phyloP scores from a whole-genome alignment of 2,797 vertebrate species.

The Danio kyathit region DNA sequence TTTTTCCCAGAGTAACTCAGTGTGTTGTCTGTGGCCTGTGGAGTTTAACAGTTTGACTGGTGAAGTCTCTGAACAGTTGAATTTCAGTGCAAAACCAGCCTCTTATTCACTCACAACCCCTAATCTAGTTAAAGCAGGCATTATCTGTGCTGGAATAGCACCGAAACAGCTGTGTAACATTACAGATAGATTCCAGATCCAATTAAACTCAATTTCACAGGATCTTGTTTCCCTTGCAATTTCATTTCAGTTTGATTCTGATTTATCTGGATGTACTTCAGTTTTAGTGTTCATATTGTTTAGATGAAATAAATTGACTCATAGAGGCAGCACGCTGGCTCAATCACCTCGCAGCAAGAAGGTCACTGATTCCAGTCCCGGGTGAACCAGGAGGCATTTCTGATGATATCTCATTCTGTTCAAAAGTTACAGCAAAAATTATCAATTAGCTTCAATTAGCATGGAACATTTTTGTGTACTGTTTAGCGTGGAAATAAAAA shows the following conservation, averaged over 20 bases:
- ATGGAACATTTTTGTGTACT: too few species aligned
- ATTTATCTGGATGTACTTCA: not conserved
- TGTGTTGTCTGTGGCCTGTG: slow-evolving; percentile 10
- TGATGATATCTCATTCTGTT: too few species aligned
- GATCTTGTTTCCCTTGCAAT: not conserved
- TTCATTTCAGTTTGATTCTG: not conserved
- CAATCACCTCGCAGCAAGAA: too few species aligned
- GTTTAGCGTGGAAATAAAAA: too few species aligned
- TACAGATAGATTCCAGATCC: not conserved
- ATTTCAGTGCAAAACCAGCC: slow-evolving; percentile 1
- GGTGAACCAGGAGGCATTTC: too few species aligned
- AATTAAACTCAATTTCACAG: not conserved
- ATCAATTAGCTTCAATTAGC: too few species aligned
- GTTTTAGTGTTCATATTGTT: not conserved
- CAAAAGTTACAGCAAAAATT: too few species aligned
- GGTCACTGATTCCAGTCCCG: too few species aligned
- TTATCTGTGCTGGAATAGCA: not conserved
- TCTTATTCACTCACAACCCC: not conserved
- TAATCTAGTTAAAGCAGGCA: not conserved
- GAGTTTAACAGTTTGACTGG: slow-evolving; percentile 3
- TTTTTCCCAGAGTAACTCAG: not conserved
- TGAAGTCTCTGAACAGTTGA: not conserved
- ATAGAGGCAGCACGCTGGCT: too few species aligned
- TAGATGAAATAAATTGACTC: not conserved
- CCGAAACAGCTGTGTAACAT: not conserved